Conservation (phyloP, 2,888 invertebrate genomes). For the Drosophila neutralis region DNA sequence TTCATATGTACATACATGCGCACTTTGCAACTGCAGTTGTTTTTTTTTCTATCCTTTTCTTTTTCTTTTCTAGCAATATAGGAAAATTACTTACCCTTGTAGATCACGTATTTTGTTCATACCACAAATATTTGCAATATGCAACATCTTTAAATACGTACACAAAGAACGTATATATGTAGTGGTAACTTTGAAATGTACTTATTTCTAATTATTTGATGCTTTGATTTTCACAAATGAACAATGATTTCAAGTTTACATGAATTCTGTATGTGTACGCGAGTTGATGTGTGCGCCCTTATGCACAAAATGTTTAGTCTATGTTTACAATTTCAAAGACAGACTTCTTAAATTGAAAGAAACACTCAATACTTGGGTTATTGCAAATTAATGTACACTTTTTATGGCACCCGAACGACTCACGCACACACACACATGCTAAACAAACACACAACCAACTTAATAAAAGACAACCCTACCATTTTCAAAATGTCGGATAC, state of each 20-base stretch:
- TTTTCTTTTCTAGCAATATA: not conserved
- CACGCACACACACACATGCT: slow-evolving; percentile 21
- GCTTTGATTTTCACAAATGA: slow-evolving; percentile 29
- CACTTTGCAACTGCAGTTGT: slow-evolving; percentile 17
- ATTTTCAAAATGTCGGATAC: slow-evolving; percentile 37
- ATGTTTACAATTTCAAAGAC: slow-evolving; percentile 3
- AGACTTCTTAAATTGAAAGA: not conserved
- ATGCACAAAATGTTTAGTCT: not conserved
- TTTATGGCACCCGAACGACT: slow-evolving; percentile 28
- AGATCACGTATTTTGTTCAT: slow-evolving; percentile 13
- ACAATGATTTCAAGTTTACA: not conserved
- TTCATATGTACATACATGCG: slow-evolving; percentile 21
- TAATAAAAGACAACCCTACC: slow-evolving; percentile 37
- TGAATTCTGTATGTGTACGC: slow-evolving; percentile 1
- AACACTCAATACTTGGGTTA: slow-evolving; percentile 18
- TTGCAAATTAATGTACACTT: slow-evolving; percentile 37
- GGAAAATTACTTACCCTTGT: slow-evolving; percentile 31
- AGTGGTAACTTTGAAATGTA: slow-evolving; percentile 1
- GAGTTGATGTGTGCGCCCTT: not conserved
- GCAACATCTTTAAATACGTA: not conserved
- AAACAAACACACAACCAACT: slow-evolving; percentile 41
- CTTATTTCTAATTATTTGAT: slow-evolving; percentile 8
- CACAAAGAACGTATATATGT: not conserved
- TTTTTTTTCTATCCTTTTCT: slow-evolving; percentile 4
- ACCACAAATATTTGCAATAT: not conserved